Base-by-base conservation (phyloP, 2,888 invertebrate genomes). In the Tanaodytes sp. region DNA sequence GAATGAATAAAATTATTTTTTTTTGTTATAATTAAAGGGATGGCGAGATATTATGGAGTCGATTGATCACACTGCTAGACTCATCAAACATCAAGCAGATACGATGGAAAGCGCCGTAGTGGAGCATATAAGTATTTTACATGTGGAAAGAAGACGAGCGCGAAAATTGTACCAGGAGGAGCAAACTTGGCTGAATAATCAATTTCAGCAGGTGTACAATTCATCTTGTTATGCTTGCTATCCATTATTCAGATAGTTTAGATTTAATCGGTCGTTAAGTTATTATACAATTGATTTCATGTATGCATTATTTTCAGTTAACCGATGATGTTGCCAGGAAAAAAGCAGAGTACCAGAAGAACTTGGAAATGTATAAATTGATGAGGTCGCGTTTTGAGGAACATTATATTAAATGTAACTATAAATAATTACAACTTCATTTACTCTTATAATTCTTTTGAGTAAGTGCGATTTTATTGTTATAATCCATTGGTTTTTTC, bases 371-470 rank as follows among this genome's bases (percentile, higher is more conserved):
- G 54, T 95, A 96, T 86, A 94, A 94, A 84, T 88, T 92, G 77
- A 92, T 95, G 88, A 90, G 96, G 82, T 91, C 93, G 59, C 93
- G 95, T 85, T 97, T 96, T 85, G 96, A 97, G 85, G 97, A 97
- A 84, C 93, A 93, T 86, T 94, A 94, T 85, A 90, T 95, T 68
- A 95, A 95, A 89, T 93, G 95, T 94, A 88, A 90, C 90, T 69
- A 69, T 23, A 23, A 23, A 23, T n/a, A n/a, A n/a, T n/a, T n/a
- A n/a, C n/a, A n/a, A n/a, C n/a, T n/a, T n/a, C n/a, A n/a, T n/a
- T n/a, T n/a, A n/a, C n/a, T n/a, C n/a, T n/a, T n/a, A n/a, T n/a
- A n/a, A n/a, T n/a, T n/a, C n/a, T n/a, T n/a, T n/a, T n/a, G n/a
- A n/a, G n/a, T n/a, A n/a, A n/a, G n/a, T n/a, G n/a, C n/a, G n/a